Evolutionary conservation across 2,113 vertebrate genomes (phyloP).

Genomic region (Serilophus lunatus): DNA sequence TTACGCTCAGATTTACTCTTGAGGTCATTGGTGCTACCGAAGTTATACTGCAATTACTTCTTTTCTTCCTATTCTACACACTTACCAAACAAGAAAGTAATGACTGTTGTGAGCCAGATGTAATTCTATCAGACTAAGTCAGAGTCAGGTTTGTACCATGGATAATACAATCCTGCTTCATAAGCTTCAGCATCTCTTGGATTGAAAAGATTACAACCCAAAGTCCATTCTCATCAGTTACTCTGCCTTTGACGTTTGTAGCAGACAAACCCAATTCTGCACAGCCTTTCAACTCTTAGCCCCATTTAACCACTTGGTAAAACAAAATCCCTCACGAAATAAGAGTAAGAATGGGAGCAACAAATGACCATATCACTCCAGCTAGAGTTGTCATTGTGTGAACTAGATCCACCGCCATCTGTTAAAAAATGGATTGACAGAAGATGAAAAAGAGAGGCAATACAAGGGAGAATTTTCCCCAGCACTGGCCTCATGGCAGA

Average conservation of each 20-base stretch:
- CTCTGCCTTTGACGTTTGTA: neutral
- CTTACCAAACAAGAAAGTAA: neutral
- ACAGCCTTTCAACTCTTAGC: neutral
- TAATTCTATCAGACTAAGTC: neutral
- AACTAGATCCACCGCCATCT: neutral
- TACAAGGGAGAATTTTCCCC: neutral
- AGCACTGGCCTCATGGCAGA: fast-evolving
- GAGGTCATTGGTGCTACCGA: neutral
- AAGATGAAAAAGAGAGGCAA: neutral
- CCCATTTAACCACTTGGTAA: neutral
- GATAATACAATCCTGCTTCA: neutral
- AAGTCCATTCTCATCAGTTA: neutral
- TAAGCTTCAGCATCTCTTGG: neutral
- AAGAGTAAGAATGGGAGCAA: neutral
- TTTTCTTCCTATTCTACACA: neutral
- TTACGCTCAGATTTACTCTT: neutral
- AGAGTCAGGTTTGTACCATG: neutral
- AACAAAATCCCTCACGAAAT: neutral
- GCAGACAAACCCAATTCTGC: neutral
- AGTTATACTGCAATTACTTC: neutral
- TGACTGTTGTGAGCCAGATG: neutral
- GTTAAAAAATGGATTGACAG: neutral
- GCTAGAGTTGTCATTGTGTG: neutral
- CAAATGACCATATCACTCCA: neutral
- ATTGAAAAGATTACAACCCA: neutral